Percentiles rank a stretch among this genome's conserved stretches.
Evolutionary conservation across 2,113 vertebrate species (phyloP).

Genomic region (Hemibagrus wyckioides): DNA sequence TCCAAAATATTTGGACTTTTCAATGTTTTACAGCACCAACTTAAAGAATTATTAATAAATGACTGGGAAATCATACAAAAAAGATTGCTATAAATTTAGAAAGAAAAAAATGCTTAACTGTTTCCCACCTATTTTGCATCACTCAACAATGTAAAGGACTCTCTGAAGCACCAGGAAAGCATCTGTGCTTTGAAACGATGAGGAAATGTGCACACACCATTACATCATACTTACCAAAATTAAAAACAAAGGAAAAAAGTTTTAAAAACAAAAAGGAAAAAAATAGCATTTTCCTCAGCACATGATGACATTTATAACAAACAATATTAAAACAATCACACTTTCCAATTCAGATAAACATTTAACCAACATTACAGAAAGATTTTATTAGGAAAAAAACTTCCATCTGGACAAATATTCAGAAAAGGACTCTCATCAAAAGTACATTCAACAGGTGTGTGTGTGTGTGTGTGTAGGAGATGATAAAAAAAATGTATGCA

Average conservation of each 20-base stretch:
- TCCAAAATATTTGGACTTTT: not conserved
- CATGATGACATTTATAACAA: constrained; percentile 47
- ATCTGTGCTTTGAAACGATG: constrained; percentile 41
- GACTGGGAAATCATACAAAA: not conserved
- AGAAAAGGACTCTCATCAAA: constrained; percentile 70
- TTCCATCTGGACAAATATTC: constrained; percentile 62
- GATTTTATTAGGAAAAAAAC: constrained; percentile 46
- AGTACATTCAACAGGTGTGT: not conserved
- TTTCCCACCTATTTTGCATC: constrained; percentile 8
- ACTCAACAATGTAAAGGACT: constrained; percentile 28
- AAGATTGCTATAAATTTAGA: not conserved
- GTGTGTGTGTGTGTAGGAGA: too few species aligned
- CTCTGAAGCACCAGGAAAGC: not conserved
- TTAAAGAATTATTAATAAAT: not conserved
- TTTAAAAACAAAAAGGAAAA: constrained; percentile 67
- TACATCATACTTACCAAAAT: constrained; percentile 69
- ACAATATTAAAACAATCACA: constrained; percentile 38
- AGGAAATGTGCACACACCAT: constrained; percentile 67
- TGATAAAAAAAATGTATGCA: too few species aligned
- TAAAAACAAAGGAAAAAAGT: constrained; percentile 68
- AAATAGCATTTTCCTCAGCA: constrained; percentile 51
- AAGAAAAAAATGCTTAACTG: not conserved
- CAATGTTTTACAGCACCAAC: too few species aligned
- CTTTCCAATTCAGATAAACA: constrained; percentile 46
- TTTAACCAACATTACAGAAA: constrained; percentile 21